These are phyloP conservation scores for Falcaria lacertinaria DNA, from an alignment of 2,888 invertebrate species.

Conservation along the genomic window DNA sequence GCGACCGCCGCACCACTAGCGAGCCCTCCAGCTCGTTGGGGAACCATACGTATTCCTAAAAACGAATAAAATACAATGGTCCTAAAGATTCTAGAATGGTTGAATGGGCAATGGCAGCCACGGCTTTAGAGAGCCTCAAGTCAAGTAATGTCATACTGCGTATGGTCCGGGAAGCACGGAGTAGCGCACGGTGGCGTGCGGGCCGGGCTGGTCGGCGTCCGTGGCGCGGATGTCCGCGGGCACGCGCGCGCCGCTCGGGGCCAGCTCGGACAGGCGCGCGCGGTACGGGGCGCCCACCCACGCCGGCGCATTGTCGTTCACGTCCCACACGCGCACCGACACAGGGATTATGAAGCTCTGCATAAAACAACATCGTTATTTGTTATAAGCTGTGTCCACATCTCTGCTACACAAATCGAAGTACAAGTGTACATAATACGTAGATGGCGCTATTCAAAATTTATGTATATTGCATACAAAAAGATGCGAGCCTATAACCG, in stretches of 20 bases:
- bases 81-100: too few species aligned
- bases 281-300: conserved; percentile 91
- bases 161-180: conserved; percentile 88
- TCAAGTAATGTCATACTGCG: too few species aligned
- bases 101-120: too few species aligned
- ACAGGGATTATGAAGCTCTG: conserved; percentile 90
- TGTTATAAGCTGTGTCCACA: too few species aligned
- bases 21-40: conserved; percentile 92
- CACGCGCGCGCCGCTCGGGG: conserved; percentile 84
- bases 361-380: conserved; percentile 8
- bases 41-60: conserved; percentile 90
- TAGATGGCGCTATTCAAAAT: too few species aligned
- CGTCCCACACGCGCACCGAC: conserved; percentile 92
- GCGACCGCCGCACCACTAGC: conserved; percentile 86
- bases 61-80: too few species aligned
- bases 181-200: conserved; percentile 92
- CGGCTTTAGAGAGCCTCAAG: too few species aligned
- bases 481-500: too few species aligned
- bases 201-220: conserved; percentile 93
- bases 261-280: conserved; percentile 91
- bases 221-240: conserved; percentile 87
- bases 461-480: too few species aligned
- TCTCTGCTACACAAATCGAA: too few species aligned
- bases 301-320: conserved; percentile 93
- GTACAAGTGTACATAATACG: too few species aligned